A percentile compares a stretch with the other conserved stretches of the same genome.
These are phyloP conservation scores for Trilocha varians DNA, from an alignment of 2,888 invertebrate genomes.

Conservation along the genomic window DNA sequence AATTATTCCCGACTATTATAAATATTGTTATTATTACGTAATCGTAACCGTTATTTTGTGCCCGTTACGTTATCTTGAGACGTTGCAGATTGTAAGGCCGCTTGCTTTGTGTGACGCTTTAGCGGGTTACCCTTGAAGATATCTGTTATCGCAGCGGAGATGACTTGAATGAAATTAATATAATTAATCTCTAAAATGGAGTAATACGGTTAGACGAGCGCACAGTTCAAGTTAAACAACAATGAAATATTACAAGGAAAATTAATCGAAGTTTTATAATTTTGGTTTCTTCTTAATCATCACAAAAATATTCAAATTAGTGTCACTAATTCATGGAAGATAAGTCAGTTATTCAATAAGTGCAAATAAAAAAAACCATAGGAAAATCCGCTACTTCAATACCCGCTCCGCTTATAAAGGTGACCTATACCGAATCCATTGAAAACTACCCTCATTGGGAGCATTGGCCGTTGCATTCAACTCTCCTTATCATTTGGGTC, in stretches of 20 bases:
- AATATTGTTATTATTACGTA: neutral
- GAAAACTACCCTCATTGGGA: neutral
- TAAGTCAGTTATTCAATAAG: too few species aligned
- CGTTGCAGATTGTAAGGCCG: conserved; percentile 2
- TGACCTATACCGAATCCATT: neutral
- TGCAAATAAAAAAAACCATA: too few species aligned
- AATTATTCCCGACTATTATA: neutral
- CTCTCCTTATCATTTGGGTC: neutral
- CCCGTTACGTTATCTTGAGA: neutral
- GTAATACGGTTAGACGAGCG: too few species aligned
- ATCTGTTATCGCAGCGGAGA: neutral
- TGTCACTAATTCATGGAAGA: too few species aligned
- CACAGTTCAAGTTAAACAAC: too few species aligned
- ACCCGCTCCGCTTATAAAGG: neutral
- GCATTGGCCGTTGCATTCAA: neutral
- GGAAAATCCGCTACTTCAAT: neutral
- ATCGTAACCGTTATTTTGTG: conserved; percentile 1
- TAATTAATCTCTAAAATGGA: too few species aligned
- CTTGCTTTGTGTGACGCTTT: neutral
- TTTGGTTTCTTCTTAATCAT: too few species aligned
- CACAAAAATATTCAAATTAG: too few species aligned
- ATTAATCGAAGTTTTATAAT: too few species aligned
- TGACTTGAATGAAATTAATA: neutral
- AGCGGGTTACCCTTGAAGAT: neutral
- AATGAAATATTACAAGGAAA: too few species aligned